Percentiles rank a stretch among this genome's conserved stretches.
These are phyloP conservation scores for Drosophila rhopaloa DNA, from an alignment of 1,140 invertebrate genomes.

Conservation along the genomic window DNA sequence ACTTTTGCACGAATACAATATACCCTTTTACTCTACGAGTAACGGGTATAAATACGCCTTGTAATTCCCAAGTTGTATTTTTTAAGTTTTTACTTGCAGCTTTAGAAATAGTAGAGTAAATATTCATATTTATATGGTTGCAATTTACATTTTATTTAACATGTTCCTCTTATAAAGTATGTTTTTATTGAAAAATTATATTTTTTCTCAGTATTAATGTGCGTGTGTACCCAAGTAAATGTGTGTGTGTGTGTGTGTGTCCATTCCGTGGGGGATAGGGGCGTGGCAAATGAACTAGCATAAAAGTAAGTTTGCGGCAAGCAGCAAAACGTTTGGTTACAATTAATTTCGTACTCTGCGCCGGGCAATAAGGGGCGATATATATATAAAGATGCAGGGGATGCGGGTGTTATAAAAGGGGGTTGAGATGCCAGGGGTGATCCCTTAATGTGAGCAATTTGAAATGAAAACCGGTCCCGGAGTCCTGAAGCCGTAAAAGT, in stretches of 20 bases:
- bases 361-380: constrained; percentile 7
- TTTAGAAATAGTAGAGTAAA: too few relatives aligned
- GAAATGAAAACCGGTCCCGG: constrained; percentile 42
- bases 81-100: too few relatives aligned
- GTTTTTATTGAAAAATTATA: neutral
- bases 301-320: constrained; percentile 73
- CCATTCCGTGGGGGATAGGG: constrained; percentile 33
- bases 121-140: too few relatives aligned
- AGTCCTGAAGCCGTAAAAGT: constrained; percentile 27
- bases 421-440: constrained; percentile 4
- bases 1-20: too few relatives aligned
- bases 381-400: constrained; percentile 3
- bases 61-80: too few relatives aligned
- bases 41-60: too few relatives aligned
- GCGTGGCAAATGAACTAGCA: constrained; percentile 74
- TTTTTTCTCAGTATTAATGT: constrained; percentile 22
- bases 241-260: constrained; percentile 16
- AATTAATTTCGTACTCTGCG: constrained; percentile 71
- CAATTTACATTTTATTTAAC: too few relatives aligned
- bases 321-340: constrained; percentile 72
- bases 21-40: too few relatives aligned
- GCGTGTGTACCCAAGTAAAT: constrained; percentile 24
- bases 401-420: constrained; percentile 2
- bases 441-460: constrained; percentile 50
- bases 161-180: too few relatives aligned